Conservation (phyloP, 2,888 invertebrate genomes). For the Pyrrhosoma nymphula region DNA sequence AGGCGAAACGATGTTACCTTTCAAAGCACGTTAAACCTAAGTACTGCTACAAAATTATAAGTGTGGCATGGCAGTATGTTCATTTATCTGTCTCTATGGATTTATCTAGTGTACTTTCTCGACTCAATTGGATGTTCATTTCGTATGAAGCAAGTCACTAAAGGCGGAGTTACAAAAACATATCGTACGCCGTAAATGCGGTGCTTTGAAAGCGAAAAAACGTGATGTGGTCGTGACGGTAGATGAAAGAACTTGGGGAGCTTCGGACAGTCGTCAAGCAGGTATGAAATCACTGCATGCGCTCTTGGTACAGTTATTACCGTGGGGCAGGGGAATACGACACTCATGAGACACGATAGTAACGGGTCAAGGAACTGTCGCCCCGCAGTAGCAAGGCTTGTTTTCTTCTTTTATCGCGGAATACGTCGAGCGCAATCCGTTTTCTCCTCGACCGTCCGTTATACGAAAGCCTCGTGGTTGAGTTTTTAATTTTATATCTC, state of each 20-base stretch:
- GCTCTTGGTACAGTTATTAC: not conserved
- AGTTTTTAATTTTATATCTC: not conserved
- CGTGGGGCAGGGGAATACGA: not conserved
- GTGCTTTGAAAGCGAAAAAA: not conserved
- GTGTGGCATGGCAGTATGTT: too few relatives aligned
- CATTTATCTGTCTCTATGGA: too few relatives aligned
- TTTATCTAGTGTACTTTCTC: too few relatives aligned
- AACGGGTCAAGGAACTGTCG: constrained; percentile 31
- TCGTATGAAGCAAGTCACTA: too few relatives aligned
- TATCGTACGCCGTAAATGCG: not conserved
- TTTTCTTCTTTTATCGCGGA: not conserved
- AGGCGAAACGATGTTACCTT: too few relatives aligned
- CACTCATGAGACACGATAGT: not conserved
- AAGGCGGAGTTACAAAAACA: not conserved
- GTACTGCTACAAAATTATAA: too few relatives aligned
- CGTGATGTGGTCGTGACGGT: not conserved
- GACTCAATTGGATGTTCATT: too few relatives aligned
- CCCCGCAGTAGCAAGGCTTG: not conserved
- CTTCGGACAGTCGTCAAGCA: not conserved
- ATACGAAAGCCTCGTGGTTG: not conserved
- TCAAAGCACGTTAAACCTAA: too few relatives aligned
- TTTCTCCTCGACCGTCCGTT: not conserved
- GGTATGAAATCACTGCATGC: not conserved
- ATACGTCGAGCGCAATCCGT: not conserved
- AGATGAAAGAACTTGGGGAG: not conserved